phyloP scores from a whole-genome alignment of 23 tunicate species.

The Halocynthia roretzi region DNA sequence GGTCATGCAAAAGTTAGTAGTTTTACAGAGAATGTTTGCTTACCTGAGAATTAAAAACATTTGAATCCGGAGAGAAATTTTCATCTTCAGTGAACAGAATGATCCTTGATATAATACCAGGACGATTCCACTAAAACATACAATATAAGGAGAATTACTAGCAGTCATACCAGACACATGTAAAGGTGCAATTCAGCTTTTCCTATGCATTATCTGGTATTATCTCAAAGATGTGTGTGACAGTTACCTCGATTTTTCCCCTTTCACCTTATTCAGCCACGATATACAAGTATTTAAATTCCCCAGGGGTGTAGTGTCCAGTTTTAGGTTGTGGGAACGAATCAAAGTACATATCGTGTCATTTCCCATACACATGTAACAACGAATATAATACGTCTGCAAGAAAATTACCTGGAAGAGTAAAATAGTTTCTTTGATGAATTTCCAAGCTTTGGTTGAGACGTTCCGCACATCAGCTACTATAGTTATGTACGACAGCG shows the following conservation, averaged over 20 bases:
- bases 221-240: no score
- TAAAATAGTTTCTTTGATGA: constrained; percentile 1
- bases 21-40: not conserved
- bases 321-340: no score
- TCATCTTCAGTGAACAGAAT: constrained; percentile 6
- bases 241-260: no score
- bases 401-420: constrained; percentile 15
- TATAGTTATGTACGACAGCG: constrained; percentile 12
- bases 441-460: not conserved
- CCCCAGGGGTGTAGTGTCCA: no score
- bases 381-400: not conserved
- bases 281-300: no score
- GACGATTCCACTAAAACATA: constrained; percentile 9
- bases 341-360: no score
- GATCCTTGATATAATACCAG: constrained; percentile 12
- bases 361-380: no score
- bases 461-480: not conserved
- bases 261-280: no score
- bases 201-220: no score
- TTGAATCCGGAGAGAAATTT: not conserved
- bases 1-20: not conserved
- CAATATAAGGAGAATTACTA: not conserved
- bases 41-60: constrained; percentile 12
- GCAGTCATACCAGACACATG: no score
- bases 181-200: no score